Evolutionary conservation across 2,797 vertebrate genomes (phyloP), one percentile per base, ranked within the genome.

Genomic region (Phylloscopus collybita): DNA sequence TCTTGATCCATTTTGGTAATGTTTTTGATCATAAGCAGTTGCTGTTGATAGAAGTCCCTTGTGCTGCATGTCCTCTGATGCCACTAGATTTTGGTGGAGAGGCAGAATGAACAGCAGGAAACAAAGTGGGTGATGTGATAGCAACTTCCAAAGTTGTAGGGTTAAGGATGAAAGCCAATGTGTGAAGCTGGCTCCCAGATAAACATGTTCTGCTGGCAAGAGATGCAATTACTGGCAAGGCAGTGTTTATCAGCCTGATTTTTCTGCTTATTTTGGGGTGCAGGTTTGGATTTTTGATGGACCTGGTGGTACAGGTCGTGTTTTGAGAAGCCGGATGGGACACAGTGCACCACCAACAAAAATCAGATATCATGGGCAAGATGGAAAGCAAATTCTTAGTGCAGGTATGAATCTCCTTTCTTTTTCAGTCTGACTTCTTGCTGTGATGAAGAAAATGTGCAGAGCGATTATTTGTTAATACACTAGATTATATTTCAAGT

Each of bases 241-340:
- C 25, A 42, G 0, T 38, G 18, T 67, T 78, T 72, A 44, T 23
- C 11, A 70, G 27, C n/a, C 50, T 86, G 4, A 0, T 15, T 75
- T 86, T 89, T 88, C 82, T 97, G 30, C 84, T 90, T 97, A 75
- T 36, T 90, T 45, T 51, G 71, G 59, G 80, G 20, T 61, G 6
- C 95, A 99, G 99, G 98, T 99, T 40, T 99, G 99, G 99, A 99
- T 99, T 96, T 99, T 99, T 97, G 99, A 99, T 97, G 98, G 98
- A 80, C 98, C 98, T 34, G 98, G 98, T 65, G 99, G 99, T 20
- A 98, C 97, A 73, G 98, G 98, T 38, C 98, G 99, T 25, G 90
- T 99, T 17, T 92, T 99, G 66, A 98, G 98, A 86, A 97, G 97
- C 92, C 98, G 99, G 49, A 97, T 98, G 93, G 99, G 99, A 67